Base-by-base conservation (phyloP, 2,113 vertebrate species). In the Phaethornis superciliosus region DNA sequence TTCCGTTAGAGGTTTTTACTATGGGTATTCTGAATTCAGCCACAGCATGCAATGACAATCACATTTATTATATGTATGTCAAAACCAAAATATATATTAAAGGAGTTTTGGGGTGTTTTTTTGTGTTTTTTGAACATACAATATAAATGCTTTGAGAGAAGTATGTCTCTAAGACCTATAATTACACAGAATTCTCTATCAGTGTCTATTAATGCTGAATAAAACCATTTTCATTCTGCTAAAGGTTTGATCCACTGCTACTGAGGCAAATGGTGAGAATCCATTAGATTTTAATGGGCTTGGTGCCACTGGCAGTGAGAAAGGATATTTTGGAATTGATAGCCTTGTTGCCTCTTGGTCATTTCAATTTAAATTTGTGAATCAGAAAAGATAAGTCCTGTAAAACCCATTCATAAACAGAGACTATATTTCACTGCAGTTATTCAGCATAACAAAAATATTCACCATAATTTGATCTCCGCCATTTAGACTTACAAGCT, bases 311-410 rank as follows among this genome's bases (percentile, higher is more conserved):
- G 89, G 14, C 51, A 23, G 30, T 46, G 28, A 93, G 69, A 87
- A 72, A 47, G 49, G 75, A 60, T 94, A 81, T 92, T 91, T 85
- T 81, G 86, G 47, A 96, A 71, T 17, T 92, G 37, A 76, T 90
- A 94, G 64, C 84, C 46, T 89, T 96, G 78, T 91, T 97, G 27
- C 87, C 49, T 77, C 51, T 88, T 96, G 84, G 74, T 81, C 9
- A 94, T 96, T 97, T 95, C 62, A 96, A 85, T 97, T 96, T 89
- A 91, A 92, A 90, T 63, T 92, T 63, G 15, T 30, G 85, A 94
- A 94, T 94, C 70, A 72, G 91, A 94, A 94, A 94, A 93, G 81
- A 65, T 96, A 75, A 95, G 81, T 97, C 15, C 11, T 13, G 19
- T 67, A 87, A 91, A 92, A 13, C 15, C 12, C 42, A 15, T 67